Evolutionary conservation across 2,888 invertebrate species (phyloP).

Genomic region (Allolobophora icterica): DNA sequence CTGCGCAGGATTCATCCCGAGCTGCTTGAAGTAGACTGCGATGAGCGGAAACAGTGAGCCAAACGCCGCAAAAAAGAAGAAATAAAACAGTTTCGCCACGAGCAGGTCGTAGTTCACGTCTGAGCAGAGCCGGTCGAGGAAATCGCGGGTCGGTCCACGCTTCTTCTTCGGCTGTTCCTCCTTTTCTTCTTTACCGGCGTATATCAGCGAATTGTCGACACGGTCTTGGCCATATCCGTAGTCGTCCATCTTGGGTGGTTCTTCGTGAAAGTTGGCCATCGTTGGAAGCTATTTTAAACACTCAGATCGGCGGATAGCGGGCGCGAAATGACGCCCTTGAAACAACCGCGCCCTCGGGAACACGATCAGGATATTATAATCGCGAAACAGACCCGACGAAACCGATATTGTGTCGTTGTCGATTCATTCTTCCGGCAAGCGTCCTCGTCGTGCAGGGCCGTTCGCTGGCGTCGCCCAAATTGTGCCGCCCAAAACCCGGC

Average conservation of each 20-base stretch:
- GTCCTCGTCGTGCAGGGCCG: background rate
- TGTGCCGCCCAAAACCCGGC: background rate
- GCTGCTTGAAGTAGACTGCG: conserved; percentile 99
- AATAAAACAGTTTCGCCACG: conserved; percentile 95
- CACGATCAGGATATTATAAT: background rate
- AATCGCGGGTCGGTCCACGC: conserved; percentile 14
- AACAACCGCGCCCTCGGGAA: background rate
- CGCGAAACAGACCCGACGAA: background rate
- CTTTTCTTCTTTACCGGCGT: background rate
- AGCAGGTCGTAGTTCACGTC: conserved; percentile 69
- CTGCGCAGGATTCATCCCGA: conserved; percentile 97
- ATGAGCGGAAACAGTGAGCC: conserved; percentile 96
- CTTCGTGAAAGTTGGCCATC: conserved; percentile 29
- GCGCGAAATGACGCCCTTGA: background rate
- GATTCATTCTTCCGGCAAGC: background rate
- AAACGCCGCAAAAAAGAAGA: conserved; percentile 98
- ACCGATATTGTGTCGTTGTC: background rate
- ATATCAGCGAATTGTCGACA: conserved; percentile 36
- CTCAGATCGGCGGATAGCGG: background rate
- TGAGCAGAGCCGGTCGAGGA: conserved; percentile 37
- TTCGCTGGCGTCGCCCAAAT: background rate
- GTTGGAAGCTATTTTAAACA: background rate
- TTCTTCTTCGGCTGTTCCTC: conserved; percentile 23
- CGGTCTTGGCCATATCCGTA: conserved; percentile 45
- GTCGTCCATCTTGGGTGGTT: conserved; percentile 41